Evolutionary conservation across 1,140 invertebrate genomes (phyloP), one percentile per base, ranked within the genome.

Genomic region (Ladona fulva): DNA sequence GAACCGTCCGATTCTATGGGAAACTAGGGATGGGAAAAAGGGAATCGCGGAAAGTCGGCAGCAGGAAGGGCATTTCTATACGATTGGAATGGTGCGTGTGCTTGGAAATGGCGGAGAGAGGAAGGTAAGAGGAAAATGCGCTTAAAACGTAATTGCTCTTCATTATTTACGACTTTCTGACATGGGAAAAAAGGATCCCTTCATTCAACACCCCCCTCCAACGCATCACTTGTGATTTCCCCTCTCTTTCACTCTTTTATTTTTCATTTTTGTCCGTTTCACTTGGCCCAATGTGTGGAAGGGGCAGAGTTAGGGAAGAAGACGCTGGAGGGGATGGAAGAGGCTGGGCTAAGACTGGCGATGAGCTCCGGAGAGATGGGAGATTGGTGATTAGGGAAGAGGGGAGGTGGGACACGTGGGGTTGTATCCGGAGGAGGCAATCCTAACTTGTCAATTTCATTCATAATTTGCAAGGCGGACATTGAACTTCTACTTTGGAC

Each of bases 391-490:
- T 66, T 66, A 66, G 16, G 52, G 52, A 66, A 12, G 52, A 22
- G 19, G 44, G 19, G 44, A 52, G 44, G 44, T 52, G 52, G 52
- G 52, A 66, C 52, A 66, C 52, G 52, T 52, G 44, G 44, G 44
- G 44, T 66, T 16, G n/a, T 66, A 66, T 66, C 52, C 12, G 52
- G n/a, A 66, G 52, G 52, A 66, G 52, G 52, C 52, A 66, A 66
- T 66, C 52, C 52, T 22, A 66, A 66, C 52, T 66, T 66, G 52
- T 66, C 52, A 66, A 66, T 66, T 66, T 66, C 52, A 66, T 66
- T 66, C 52, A 66, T 66, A 66, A 66, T 66, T 66, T 66, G 52
- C 52, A 12, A 66, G 52, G 3, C 52, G 52, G 52, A 66, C 52
- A 22, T 66, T 66, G 52, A 66, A 66, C 52, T 66, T 66, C 52